Conservation (phyloP, 2,113 vertebrate genomes). For the Calidris pugnax region DNA sequence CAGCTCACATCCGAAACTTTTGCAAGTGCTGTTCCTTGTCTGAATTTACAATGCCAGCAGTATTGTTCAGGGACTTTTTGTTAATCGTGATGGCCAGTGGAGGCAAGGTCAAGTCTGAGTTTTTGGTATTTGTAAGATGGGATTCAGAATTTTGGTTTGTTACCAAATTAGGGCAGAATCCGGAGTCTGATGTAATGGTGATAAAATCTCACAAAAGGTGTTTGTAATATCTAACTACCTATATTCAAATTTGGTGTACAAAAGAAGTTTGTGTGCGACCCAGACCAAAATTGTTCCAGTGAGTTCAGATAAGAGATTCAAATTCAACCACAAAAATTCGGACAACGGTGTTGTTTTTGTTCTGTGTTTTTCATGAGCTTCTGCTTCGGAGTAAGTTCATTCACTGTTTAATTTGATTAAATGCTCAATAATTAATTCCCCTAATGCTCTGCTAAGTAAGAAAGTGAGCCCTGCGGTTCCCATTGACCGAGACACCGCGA, state of each 20-base stretch:
- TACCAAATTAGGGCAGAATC: conserved; percentile 4
- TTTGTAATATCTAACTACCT: neutral
- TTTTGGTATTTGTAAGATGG: neutral
- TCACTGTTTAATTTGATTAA: neutral
- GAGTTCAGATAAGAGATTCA: neutral
- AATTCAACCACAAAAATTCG: neutral
- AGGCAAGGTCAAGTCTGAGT: neutral
- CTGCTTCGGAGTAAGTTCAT: neutral
- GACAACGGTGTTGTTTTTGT: fast-evolving
- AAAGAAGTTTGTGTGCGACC: neutral
- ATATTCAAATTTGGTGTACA: neutral
- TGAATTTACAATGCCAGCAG: neutral
- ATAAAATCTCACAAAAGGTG: neutral
- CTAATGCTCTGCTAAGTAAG: neutral
- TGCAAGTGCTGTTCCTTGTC: neutral
- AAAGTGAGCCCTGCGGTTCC: neutral
- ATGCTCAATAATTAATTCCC: neutral
- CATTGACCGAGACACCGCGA: neutral
- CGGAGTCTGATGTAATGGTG: neutral
- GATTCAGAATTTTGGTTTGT: neutral
- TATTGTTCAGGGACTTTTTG: neutral
- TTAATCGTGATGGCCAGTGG: neutral
- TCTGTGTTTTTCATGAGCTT: neutral
- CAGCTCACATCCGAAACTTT: neutral
- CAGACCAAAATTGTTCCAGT: neutral